phyloP scores from a whole-genome alignment of 2,113 vertebrate species.

The Gasterosteus aculeatus region DNA sequence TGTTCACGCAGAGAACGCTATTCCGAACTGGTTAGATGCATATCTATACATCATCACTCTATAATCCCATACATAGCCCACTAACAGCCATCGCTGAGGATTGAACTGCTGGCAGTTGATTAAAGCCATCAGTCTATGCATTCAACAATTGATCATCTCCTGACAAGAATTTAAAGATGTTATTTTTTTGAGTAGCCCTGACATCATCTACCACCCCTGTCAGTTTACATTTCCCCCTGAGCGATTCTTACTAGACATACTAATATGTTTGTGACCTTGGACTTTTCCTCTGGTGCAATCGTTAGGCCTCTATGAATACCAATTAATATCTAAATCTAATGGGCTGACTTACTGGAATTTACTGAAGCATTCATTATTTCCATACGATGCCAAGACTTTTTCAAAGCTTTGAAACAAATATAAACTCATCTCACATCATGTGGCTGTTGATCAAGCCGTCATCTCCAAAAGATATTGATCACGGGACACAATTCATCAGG shows the following conservation, averaged over 20 bases:
- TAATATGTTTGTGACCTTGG: slow-evolving; percentile 32
- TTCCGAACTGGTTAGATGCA: not conserved
- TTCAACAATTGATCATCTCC: slow-evolving; percentile 8
- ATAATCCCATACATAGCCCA: not conserved
- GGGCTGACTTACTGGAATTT: slow-evolving; percentile 15
- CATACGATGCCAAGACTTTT: slow-evolving; percentile 1
- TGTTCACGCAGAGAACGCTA: not conserved
- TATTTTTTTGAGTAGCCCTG: slow-evolving; percentile 10
- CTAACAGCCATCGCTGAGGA: not conserved
- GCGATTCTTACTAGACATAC: slow-evolving; percentile 2
- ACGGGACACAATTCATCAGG: slow-evolving; percentile 4
- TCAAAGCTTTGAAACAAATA: slow-evolving; percentile 8
- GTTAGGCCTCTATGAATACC: slow-evolving; percentile 13
- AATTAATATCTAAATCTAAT: slow-evolving; percentile 40
- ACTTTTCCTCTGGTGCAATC: slow-evolving; percentile 19
- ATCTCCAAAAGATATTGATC: not conserved
- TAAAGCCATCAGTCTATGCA: slow-evolving; percentile 3
- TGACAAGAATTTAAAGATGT: slow-evolving; percentile 5
- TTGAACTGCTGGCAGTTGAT: not conserved
- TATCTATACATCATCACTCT: not conserved
- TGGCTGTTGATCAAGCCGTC: not conserved
- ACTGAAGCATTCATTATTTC: slow-evolving; percentile 18
- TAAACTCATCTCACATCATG: not conserved
- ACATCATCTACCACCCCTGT: slow-evolving; percentile 26
- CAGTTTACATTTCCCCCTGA: slow-evolving; percentile 28